phyloP scores from a whole-genome alignment of 2,113 vertebrate genomes.

The Eublepharis macularius region DNA sequence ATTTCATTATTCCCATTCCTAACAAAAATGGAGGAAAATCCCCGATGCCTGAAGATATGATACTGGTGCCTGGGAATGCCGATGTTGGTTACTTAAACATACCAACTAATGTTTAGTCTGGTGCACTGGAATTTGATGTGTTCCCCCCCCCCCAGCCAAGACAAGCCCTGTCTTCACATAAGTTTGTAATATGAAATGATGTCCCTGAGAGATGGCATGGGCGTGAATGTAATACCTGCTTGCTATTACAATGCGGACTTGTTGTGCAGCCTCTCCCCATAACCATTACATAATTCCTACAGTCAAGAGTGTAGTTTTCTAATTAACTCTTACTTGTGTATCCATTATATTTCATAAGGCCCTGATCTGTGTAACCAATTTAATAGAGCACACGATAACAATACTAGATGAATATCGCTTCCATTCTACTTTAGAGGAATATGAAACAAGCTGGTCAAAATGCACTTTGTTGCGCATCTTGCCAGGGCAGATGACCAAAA shows the following conservation, averaged over 20 bases:
- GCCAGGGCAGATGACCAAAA: not conserved
- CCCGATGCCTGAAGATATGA: not conserved
- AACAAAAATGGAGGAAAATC: slow-evolving; percentile 14
- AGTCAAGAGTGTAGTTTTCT: not conserved
- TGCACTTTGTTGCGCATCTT: slow-evolving; percentile 5
- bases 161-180: not conserved
- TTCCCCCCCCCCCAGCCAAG: too few species aligned
- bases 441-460: slow-evolving; percentile 30
- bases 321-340: slow-evolving; percentile 31
- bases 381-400: slow-evolving; percentile 19
- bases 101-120: too few species aligned
- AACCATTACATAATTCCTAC: not conserved
- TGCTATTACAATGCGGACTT: not conserved
- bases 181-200: not conserved
- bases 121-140: not conserved
- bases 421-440: slow-evolving; percentile 34
- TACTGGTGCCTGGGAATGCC: not conserved
- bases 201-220: not conserved
- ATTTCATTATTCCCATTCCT: not conserved
- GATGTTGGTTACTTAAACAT: too few species aligned
- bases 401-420: slow-evolving; percentile 28
- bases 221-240: not conserved
- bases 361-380: slow-evolving; percentile 39
- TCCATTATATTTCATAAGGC: slow-evolving; percentile 36
- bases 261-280: not conserved